phyloP scores from a whole-genome alignment of 2,888 invertebrate species.

The Tetheella fluctuosa region DNA sequence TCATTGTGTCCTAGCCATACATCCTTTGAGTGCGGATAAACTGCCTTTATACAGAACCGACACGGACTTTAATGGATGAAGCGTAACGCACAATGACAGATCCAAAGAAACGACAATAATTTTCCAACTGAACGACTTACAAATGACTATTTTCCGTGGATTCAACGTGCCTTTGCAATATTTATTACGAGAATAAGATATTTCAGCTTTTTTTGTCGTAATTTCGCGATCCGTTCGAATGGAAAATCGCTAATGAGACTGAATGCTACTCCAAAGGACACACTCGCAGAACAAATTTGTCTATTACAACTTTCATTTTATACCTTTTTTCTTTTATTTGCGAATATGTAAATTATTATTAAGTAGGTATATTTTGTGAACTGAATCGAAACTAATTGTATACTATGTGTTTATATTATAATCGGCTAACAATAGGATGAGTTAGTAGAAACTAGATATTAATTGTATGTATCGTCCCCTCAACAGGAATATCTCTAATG shows the following conservation, averaged over 20 bases:
- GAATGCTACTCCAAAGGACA: conserved; percentile 62
- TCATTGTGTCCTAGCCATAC: neutral
- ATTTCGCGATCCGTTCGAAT: conserved; percentile 53
- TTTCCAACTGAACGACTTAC: conserved; percentile 52
- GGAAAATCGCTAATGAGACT: conserved; percentile 76
- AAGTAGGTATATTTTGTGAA: neutral
- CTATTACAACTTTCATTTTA: conserved; percentile 43
- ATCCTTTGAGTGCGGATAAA: conserved; percentile 4
- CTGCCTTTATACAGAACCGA: conserved; percentile 8
- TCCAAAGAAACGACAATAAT: conserved; percentile 48
- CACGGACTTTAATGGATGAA: conserved; percentile 11
- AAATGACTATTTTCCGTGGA: conserved; percentile 54
- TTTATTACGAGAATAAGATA: conserved; percentile 52
- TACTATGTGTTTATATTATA: too few relatives aligned
- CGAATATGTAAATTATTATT: neutral
- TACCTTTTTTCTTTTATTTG: conserved; percentile 31
- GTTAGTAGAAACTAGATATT: neutral
- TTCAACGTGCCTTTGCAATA: conserved; percentile 39
- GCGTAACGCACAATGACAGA: conserved; percentile 15
- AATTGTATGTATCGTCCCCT: neutral
- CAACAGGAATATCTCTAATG: neutral
- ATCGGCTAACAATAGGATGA: too few relatives aligned
- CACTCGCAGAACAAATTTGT: conserved; percentile 53
- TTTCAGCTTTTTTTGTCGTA: conserved; percentile 49
- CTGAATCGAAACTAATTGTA: neutral